Evolutionary conservation across 2,888 invertebrate species (phyloP), one percentile per base, ranked within the genome.

Genomic region (Watsonalla cultraria): DNA sequence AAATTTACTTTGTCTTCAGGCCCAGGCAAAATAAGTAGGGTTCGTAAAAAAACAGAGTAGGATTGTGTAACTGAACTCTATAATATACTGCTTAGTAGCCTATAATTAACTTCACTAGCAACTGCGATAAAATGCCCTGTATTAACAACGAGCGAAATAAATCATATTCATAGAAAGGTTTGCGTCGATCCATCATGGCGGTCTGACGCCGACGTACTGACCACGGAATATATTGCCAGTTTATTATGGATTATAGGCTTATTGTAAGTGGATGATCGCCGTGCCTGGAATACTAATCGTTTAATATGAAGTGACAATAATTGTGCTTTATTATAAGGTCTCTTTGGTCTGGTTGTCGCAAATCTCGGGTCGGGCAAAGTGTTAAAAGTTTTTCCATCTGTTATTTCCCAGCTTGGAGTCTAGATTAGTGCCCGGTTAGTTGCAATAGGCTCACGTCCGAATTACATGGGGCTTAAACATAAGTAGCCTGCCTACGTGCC

Each of bases 61-160:
- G 24, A 24, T 24, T 24, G 24, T 24, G 24, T 37, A 37, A 37
- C 7, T 5, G 37, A 4, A 37, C 2, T 37, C 4, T 5, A 37
- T 37, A 4, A 37, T 9, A 37, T 37, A 37, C 7, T 37, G 7
- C 37, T 37, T 37, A 2, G 9, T 37, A 8, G 37, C 9, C 24
- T 24, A 24, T 24, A 24, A 24, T 24, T 24, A 11, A 24, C 8
- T 33, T 47, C 11, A 6, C 33, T 5, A 24, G 11, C 8, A 6
- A n/a, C 14, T 9, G 47, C 11, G 63, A 67, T 57, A 65, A 63
- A 64, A 62, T 50, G 53, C 52, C 58, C 13, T 48, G 13, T 37
- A 57, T 57, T 70, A 68, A 68, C 68, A 70, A 67, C 64, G n/a
- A n/a, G n/a, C n/a, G 61, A 75, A 73, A 81, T 81, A 82, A 82